Evolutionary conservation across 1,140 invertebrate species (phyloP), one percentile per base, ranked within the genome.

Genomic region (Hypsibius dujardini): DNA sequence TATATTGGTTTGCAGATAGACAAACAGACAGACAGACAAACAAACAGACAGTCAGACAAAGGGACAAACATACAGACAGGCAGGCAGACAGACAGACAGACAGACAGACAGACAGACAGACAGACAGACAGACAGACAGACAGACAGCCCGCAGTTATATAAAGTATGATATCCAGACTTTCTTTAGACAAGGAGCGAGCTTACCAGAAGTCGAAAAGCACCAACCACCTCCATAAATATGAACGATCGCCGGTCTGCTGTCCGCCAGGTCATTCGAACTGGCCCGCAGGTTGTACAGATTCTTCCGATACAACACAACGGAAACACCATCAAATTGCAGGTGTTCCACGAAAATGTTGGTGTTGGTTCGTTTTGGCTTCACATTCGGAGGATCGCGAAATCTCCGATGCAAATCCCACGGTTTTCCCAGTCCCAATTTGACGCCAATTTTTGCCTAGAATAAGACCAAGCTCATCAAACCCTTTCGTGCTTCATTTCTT

Each of bases 181-280:
- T 28, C 28, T 28, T 28, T 28, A 28, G 28, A 28, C 28, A 28
- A 28, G 28, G 28, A 28, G 28, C 28, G 28, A 28, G 42, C 12
- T 67, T 67, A 67, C 62, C 40, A 7, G 62, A 67, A 67, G 12
- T 67, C 3, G 12, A 67, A 42, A 67, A 67, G 3, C 12, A 7
- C 62, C 62, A 67, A 15, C 62, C 62, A 67, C 62, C 62, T 15
- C 62, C 62, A 42, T 67, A 67, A 15, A 67, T 42, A 67, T 67
- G 62, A 7, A 67, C 62, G 3, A 67, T 42, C 3, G 62, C 62
- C 42, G 62, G 62, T 15, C 62, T 12, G 28, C 28, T 28, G 28
- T 28, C 28, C 28, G 28, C 28, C 28, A 56, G n/a, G 50, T 56
- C n/a, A 7, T 56, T n/a, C n/a, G 50, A n/a, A 12, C 50, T n/a